A percentile compares a stretch with the other conserved stretches of the same genome.
phyloP scores from a whole-genome alignment of 2,888 invertebrate species.

The Nemotelus nigrinus region DNA sequence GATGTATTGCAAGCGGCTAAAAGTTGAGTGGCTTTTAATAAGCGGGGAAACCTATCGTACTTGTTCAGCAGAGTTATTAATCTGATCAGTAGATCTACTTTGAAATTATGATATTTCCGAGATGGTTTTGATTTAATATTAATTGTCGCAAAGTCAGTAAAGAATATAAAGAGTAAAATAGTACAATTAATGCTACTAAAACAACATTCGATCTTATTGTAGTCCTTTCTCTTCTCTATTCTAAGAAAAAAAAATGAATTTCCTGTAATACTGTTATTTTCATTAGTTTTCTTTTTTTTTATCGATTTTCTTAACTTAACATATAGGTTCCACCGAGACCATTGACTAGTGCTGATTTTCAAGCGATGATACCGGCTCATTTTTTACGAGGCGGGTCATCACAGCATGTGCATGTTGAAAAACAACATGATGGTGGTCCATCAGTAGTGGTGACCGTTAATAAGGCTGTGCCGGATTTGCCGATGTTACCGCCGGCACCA shows the following conservation, averaged over 20 bases:
- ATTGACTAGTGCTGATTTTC: conserved; percentile 93
- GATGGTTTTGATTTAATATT: too few relatives aligned
- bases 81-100: too few relatives aligned
- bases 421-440: conserved; percentile 60
- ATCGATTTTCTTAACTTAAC: conserved; percentile 45
- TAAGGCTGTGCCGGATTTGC: conserved; percentile 74
- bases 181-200: conserved; percentile 27
- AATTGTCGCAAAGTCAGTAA: too few relatives aligned
- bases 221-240: background rate
- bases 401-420: conserved; percentile 66
- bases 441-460: conserved; percentile 87
- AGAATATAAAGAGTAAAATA: too few relatives aligned
- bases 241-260: conserved; percentile 20
- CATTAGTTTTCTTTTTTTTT: conserved; percentile 23
- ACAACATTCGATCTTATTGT: conserved; percentile 4
- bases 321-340: conserved; percentile 71
- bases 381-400: conserved; percentile 88
- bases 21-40: background rate
- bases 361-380: conserved; percentile 93
- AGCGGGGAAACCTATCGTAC: too few relatives aligned
- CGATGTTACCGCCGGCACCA: conserved; percentile 83
- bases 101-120: too few relatives aligned
- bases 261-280: conserved; percentile 45
- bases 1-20: conserved; percentile 6
- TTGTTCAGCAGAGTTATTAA: too few relatives aligned